Evolutionary conservation across 1,140 invertebrate species (phyloP).

Genomic region (Tachypleus tridentatus): DNA sequence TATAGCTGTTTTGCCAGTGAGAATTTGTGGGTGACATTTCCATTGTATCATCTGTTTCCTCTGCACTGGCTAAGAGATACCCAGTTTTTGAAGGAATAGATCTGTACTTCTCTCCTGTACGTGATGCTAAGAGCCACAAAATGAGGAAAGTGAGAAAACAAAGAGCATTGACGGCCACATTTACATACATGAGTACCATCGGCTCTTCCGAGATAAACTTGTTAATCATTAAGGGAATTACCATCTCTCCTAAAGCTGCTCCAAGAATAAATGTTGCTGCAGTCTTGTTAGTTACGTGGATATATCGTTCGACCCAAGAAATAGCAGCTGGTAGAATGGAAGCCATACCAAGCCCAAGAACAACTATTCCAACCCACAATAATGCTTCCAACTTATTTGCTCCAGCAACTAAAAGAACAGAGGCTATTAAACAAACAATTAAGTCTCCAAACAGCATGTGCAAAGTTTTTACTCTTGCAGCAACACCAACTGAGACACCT

Average conservation of each 20-base stretch:
- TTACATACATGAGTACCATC: conserved; percentile 33
- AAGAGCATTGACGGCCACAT: conserved; percentile 25
- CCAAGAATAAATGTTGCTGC: conserved; percentile 39
- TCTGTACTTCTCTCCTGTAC: conserved; percentile 7
- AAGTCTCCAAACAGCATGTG: conserved; percentile 34
- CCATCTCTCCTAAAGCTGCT: conserved; percentile 39
- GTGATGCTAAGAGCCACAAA: conserved; percentile 22
- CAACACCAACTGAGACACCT: conserved; percentile 36
- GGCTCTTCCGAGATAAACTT: conserved; percentile 30
- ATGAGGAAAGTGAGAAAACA: conserved; percentile 26
- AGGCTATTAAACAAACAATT: conserved; percentile 30
- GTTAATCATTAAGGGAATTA: conserved; percentile 32
- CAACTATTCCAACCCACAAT: conserved; percentile 29
- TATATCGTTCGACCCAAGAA: conserved; percentile 40
- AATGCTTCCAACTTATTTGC: conserved; percentile 26
- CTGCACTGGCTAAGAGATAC: too few species aligned
- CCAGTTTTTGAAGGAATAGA: too few species aligned
- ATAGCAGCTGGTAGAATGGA: conserved; percentile 39
- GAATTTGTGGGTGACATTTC: too few species aligned
- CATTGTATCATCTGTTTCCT: too few species aligned
- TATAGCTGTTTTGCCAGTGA: too few species aligned
- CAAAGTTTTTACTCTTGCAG: conserved; percentile 31
- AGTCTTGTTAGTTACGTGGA: conserved; percentile 38
- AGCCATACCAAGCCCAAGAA: conserved; percentile 39
- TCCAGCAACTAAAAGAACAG: conserved; percentile 32